phyloP scores from a whole-genome alignment of 2,797 vertebrate species.

The Gallinago stenura region DNA sequence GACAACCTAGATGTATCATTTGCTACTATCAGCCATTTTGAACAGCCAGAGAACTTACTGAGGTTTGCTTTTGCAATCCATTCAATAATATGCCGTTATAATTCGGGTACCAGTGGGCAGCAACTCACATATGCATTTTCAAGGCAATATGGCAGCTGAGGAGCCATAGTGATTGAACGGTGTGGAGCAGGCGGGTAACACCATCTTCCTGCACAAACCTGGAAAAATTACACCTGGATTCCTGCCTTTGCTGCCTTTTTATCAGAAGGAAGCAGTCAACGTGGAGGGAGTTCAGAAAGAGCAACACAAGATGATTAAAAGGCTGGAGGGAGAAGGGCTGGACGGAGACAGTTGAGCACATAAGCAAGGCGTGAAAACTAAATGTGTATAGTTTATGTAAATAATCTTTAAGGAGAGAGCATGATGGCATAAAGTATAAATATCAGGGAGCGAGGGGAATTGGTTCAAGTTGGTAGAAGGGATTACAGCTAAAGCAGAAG shows the following conservation, averaged over 20 bases:
- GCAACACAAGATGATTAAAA: conserved; percentile 18
- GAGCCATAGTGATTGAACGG: rapidly evolving
- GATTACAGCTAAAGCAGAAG: conserved; percentile 32
- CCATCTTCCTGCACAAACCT: not conserved
- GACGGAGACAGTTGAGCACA: not conserved
- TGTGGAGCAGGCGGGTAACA: not conserved
- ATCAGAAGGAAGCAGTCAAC: not conserved
- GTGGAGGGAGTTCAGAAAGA: not conserved
- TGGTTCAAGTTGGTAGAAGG: conserved; percentile 14
- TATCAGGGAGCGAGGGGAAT: conserved; percentile 39
- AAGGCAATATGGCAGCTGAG: not conserved
- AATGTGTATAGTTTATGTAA: conserved; percentile 36
- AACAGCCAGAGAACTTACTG: not conserved
- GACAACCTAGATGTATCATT: not conserved
- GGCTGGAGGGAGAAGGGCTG: not conserved
- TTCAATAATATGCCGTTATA: not conserved
- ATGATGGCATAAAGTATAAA: conserved; percentile 36
- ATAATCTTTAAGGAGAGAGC: conserved; percentile 39
- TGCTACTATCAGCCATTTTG: not conserved
- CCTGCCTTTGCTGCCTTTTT: not conserved
- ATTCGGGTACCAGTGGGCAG: not conserved
- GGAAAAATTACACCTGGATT: conserved; percentile 13
- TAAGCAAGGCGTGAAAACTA: conserved; percentile 34
- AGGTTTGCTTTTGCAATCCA: not conserved
- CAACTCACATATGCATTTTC: not conserved